Conservation (phyloP, 1,140 invertebrate genomes). For the Alviniconcha marisindica region DNA sequence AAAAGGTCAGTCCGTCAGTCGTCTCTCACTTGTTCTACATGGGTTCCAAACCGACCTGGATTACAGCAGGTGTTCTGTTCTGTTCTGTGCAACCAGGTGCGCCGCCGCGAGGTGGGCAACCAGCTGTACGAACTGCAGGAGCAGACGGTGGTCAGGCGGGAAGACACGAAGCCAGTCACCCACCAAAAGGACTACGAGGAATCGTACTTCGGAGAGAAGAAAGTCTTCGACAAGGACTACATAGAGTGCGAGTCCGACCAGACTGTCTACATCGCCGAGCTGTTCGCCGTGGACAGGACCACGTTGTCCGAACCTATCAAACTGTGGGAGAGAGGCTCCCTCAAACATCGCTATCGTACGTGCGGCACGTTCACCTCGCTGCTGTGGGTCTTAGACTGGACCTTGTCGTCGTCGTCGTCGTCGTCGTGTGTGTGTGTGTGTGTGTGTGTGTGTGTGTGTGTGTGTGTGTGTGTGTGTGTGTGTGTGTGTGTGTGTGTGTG, state of each 20-base stretch:
- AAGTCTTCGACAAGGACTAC: conserved; percentile 39
- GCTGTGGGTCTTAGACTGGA: no score
- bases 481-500: no score
- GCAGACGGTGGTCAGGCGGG: no score
- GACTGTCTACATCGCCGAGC: conserved; percentile 55
- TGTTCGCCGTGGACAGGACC: conserved; percentile 59
- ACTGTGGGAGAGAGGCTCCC: conserved; percentile 58
- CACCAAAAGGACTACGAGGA: neutral
- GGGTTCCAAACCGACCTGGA: no score
- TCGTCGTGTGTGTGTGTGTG: no score
- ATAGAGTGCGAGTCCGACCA: conserved; percentile 62
- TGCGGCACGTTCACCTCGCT: no score
- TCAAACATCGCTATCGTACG: conserved; percentile 60
- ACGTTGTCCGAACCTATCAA: conserved; percentile 56
- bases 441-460: no score
- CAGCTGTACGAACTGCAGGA: conserved; percentile 27
- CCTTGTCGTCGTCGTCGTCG: no score
- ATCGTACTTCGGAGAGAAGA: neutral
- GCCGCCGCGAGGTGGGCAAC: conserved; percentile 41
- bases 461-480: no score
- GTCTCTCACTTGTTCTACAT: no score
- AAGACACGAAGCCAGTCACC: neutral
- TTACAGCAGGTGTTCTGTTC: no score
- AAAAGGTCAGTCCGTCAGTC: no score
- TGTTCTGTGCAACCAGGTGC: conserved; percentile 39